phyloP scores from a whole-genome alignment of 2,797 vertebrate species.

The Falco peregrinus region DNA sequence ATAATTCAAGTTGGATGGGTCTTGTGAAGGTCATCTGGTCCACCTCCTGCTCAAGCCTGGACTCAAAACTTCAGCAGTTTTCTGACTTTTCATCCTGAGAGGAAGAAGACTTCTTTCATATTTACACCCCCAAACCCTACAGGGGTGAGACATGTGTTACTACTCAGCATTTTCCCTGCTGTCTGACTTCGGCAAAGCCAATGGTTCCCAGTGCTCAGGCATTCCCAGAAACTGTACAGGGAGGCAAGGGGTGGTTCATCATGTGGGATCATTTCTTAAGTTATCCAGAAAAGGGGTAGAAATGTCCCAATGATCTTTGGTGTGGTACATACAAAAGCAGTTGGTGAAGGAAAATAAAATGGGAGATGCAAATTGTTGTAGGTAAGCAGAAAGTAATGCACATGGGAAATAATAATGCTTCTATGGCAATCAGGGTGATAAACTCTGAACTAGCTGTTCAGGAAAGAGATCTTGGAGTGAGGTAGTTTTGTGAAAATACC shows the following conservation, averaged over 20 bases:
- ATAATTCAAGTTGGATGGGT: background rate
- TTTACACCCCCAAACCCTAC: background rate
- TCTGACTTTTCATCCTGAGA: background rate
- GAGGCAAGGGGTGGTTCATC: background rate
- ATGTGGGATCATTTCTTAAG: background rate
- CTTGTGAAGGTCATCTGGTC: background rate
- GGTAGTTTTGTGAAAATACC: background rate
- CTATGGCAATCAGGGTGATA: background rate
- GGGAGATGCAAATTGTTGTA: background rate
- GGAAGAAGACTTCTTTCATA: background rate
- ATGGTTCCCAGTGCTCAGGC: background rate
- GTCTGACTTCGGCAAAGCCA: background rate
- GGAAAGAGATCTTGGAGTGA: background rate
- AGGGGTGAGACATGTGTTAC: background rate
- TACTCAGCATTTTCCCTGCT: background rate
- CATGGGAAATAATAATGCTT: background rate
- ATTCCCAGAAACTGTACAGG: background rate
- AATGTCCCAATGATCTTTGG: background rate
- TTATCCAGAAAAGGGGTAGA: background rate
- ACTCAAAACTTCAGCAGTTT: background rate
- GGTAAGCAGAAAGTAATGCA: background rate
- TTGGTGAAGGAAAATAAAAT: background rate
- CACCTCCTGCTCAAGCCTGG: background rate
- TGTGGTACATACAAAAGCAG: background rate
- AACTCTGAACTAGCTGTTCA: background rate